These are phyloP conservation scores for Melanchra persicariae DNA, from an alignment of 2,888 invertebrate genomes.

Conservation along the genomic window DNA sequence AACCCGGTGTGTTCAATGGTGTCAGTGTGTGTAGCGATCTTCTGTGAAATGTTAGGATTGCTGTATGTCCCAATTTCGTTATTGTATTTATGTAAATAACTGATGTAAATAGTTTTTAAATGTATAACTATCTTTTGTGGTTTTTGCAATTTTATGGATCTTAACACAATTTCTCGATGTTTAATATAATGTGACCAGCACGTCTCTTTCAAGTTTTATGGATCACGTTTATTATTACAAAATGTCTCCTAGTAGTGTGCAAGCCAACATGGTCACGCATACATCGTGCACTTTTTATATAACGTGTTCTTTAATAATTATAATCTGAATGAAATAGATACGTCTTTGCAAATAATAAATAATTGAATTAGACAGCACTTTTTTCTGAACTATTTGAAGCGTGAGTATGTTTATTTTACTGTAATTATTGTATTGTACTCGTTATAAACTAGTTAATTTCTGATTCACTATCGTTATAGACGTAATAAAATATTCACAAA, in stretches of 20 bases:
- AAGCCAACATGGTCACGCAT: constrained; percentile 12
- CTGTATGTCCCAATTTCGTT: constrained; percentile 53
- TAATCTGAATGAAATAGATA: constrained; percentile 34
- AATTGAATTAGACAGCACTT: constrained; percentile 23
- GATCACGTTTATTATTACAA: neutral
- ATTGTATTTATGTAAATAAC: constrained; percentile 69
- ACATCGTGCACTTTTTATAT: constrained; percentile 11
- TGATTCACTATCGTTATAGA: constrained; percentile 48
- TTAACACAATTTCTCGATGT: constrained; percentile 28
- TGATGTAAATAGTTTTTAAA: constrained; percentile 65
- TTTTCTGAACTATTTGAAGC: constrained; percentile 38
- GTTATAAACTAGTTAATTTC: constrained; percentile 48
- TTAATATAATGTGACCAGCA: constrained; percentile 29
- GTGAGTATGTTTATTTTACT: constrained; percentile 43
- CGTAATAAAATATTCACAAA: constrained; percentile 63
- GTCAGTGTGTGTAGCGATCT: constrained; percentile 21
- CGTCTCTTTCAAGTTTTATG: constrained; percentile 15
- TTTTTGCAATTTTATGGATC: constrained; percentile 39
- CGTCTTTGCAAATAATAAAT: constrained; percentile 41
- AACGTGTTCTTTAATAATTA: constrained; percentile 11
- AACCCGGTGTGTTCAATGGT: neutral
- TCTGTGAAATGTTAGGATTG: constrained; percentile 36
- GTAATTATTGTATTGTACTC: constrained; percentile 62
- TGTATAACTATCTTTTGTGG: constrained; percentile 43
- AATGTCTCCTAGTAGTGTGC: neutral